Evolutionary conservation across 2,113 vertebrate genomes (phyloP).

Genomic region (Coptodon bakossiorum): DNA sequence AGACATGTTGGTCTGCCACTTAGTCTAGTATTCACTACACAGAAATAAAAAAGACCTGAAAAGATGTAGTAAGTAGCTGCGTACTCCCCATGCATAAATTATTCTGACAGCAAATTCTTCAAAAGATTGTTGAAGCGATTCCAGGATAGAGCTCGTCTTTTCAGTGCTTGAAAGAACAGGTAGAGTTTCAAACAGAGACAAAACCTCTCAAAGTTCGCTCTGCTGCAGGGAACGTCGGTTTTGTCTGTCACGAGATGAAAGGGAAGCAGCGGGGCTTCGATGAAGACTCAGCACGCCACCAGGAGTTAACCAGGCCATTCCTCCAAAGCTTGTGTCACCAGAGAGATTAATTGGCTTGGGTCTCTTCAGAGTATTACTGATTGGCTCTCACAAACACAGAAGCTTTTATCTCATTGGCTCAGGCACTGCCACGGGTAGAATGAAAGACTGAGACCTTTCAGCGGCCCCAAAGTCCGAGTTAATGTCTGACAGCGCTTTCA

Average conservation of each 20-base stretch:
- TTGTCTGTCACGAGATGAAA: slow-evolving; percentile 47
- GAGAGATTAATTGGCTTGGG: slow-evolving; percentile 60
- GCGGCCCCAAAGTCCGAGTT: slow-evolving; percentile 26
- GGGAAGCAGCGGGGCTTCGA: slow-evolving; percentile 42
- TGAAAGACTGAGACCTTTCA: slow-evolving; percentile 36
- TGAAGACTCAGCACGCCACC: slow-evolving; percentile 46
- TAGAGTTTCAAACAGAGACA: slow-evolving; percentile 50
- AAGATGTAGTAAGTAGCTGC: slow-evolving; percentile 31
- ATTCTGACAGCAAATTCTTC: slow-evolving; percentile 54
- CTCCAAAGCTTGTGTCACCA: slow-evolving; percentile 56
- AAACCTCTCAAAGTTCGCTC: slow-evolving; percentile 31
- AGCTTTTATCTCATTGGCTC: slow-evolving; percentile 66
- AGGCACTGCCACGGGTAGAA: slow-evolving; percentile 37
- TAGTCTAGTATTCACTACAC: slow-evolving; percentile 21
- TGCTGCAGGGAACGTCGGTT: slow-evolving; percentile 23
- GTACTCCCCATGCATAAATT: slow-evolving; percentile 41
- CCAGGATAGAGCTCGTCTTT: slow-evolving; percentile 24
- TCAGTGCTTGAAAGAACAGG: slow-evolving; percentile 40
- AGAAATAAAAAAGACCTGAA: not conserved
- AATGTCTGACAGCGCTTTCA: slow-evolving; percentile 18
- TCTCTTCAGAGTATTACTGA: slow-evolving; percentile 53
- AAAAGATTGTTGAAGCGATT: slow-evolving; percentile 49
- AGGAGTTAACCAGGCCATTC: slow-evolving; percentile 56
- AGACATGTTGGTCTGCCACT: slow-evolving; percentile 26
- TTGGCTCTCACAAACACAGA: slow-evolving; percentile 44